Base-by-base conservation (phyloP, 2,888 invertebrate species). In the Phlogophora meticulosa region DNA sequence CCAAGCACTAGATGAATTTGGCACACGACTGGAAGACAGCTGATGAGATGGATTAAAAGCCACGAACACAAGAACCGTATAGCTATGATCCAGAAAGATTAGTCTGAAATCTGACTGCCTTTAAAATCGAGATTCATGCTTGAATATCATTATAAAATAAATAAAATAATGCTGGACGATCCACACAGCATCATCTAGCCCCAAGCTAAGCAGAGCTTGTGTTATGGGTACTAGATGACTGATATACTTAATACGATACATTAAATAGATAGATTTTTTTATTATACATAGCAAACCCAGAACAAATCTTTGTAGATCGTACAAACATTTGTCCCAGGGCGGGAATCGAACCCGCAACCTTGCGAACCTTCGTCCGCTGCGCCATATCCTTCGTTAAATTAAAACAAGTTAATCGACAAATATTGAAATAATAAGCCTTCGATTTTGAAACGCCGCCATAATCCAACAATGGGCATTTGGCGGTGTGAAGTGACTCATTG, bases 401-500 rank as follows among this genome's bases (percentile, higher is more conserved):
- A 2, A 17, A 38, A n/a, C 15, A n/a, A 46, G 4, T 28, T 38
- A 65, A 38, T 40, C 32, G 43, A 45, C 46, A 46, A 45, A 42
- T 66, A 49, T 62, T 43, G 32, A 61, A 34, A 64, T 66, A 60
- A 63, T 64, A 57, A 58, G 55, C 64, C 32, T 38, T 42, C 28
- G 52, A 51, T 76, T 66, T 80, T 67, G 45, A 69, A 81, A 66
- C 59, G 67, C 67, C 56, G 62, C 20, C 70, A 70, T 70, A 73
- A 72, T 66, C 62, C 70, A 71, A 79, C 80, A 82, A 83, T 81
- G 72, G 72, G 32, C 55, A 78, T 81, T 79, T 72, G 83, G 56
- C 72, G 56, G 71, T 61, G 82, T 67, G 62, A 82, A 82, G 70
- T 83, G 82, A 81, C 74, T 79, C 82, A 83, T 69, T 82, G 84